Conservation (phyloP, 1,140 invertebrate genomes). For the Trachelipus rathkii region DNA sequence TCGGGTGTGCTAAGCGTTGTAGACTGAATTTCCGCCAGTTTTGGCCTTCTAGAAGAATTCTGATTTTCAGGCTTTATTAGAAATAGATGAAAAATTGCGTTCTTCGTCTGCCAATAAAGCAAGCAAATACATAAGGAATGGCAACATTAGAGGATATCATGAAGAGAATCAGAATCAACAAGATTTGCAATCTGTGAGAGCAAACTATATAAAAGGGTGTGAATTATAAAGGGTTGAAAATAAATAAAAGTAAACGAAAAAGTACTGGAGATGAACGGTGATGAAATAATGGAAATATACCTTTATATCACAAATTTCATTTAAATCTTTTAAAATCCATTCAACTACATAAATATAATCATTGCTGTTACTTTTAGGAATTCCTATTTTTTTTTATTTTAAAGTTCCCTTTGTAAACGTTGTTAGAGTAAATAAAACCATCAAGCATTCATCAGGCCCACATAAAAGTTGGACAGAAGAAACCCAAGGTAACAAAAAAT, state of each 20-base stretch:
- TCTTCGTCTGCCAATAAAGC: not conserved
- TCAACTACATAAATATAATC: no score
- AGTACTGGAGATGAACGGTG: conserved; percentile 31
- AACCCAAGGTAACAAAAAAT: conserved; percentile 24
- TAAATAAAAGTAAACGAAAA: conserved; percentile 39
- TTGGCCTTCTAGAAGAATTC: not conserved
- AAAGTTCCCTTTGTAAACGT: not conserved
- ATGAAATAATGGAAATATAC: conserved; percentile 28
- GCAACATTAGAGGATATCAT: conserved; percentile 21
- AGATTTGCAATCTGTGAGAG: not conserved
- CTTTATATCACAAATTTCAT: no score
- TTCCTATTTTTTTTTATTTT: no score
- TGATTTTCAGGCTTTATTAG: conserved; percentile 1
- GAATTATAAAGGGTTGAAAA: no score
- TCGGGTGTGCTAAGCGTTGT: not conserved
- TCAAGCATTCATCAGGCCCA: conserved; percentile 37
- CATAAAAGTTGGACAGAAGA: conserved; percentile 39
- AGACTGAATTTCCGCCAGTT: not conserved
- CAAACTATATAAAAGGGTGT: conserved; percentile 31
- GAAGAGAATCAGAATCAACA: conserved; percentile 23
- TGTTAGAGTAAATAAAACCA: not conserved
- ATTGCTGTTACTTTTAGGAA: no score
- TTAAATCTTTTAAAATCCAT: no score
- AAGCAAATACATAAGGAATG: conserved; percentile 10
- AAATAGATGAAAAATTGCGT: not conserved